Evolutionary conservation across 1,140 invertebrate species (phyloP).

Genomic region (Daktulosphaira vitifoliae): DNA sequence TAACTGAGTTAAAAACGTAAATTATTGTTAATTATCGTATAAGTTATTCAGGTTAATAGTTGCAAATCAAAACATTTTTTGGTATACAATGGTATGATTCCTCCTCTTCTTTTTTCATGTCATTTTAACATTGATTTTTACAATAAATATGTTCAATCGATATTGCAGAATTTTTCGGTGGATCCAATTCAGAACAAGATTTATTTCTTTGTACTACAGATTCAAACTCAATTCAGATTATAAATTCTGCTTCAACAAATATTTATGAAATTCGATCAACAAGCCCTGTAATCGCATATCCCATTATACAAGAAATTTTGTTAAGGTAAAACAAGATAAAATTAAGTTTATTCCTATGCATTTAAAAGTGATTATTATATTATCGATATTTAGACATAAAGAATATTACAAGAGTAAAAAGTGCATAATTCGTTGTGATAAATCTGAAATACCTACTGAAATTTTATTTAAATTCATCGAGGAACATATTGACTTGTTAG

Average conservation of each 20-base stretch:
- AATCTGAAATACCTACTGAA: neutral
- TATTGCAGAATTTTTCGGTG: neutral
- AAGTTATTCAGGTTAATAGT: too few species aligned
- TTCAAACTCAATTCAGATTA: neutral
- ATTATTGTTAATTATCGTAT: too few species aligned
- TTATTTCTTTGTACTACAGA: neutral
- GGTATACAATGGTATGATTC: too few species aligned
- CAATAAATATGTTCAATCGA: too few species aligned
- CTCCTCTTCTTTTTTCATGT: too few species aligned
- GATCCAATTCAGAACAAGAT: neutral
- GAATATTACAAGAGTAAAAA: conserved; percentile 24
- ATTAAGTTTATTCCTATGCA: too few species aligned
- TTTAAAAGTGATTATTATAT: too few species aligned
- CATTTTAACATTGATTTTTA: too few species aligned
- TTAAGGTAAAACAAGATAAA: neutral
- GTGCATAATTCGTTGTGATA: conserved; percentile 9
- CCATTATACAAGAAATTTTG: conserved; percentile 15
- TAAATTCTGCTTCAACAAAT: neutral
- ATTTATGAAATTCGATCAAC: conserved; percentile 12
- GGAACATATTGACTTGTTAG: neutral
- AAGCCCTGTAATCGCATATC: neutral
- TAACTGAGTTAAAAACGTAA: too few species aligned
- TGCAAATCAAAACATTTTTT: too few species aligned
- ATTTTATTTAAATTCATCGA: neutral
- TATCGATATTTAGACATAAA: conserved; percentile 1